phyloP scores from a whole-genome alignment of 2,113 vertebrate genomes.

The Camelus dromedarius region DNA sequence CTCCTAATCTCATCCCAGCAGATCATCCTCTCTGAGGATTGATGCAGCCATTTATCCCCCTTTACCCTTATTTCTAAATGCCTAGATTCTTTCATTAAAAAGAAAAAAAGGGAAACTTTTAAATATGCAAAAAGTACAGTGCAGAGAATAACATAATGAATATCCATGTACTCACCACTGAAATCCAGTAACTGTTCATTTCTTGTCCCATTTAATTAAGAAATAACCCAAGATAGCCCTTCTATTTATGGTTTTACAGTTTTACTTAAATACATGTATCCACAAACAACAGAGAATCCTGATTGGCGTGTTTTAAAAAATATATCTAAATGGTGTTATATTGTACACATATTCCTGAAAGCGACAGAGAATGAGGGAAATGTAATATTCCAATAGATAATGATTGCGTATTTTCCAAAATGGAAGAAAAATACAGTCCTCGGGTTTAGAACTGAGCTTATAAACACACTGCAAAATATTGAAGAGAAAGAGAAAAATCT shows the following conservation, averaged over 20 bases:
- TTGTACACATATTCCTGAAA: background rate
- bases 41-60: conserved; percentile 63
- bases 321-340: background rate
- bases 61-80: conserved; percentile 70
- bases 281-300: background rate
- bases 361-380: too few species aligned
- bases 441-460: too few species aligned
- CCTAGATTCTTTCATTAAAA: conserved; percentile 13
- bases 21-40: conserved; percentile 65
- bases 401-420: too few species aligned
- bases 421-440: too few species aligned
- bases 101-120: background rate
- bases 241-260: background rate
- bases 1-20: conserved; percentile 61
- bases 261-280: background rate
- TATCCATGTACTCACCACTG: background rate
- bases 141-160: background rate
- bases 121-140: conserved; percentile 8
- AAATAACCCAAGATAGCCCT: background rate
- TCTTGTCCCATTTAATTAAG: conserved; percentile 11
- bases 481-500: too few species aligned
- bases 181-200: background rate
- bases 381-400: too few species aligned
- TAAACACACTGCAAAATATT: too few species aligned
- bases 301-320: background rate